Evolutionary conservation across 2,113 vertebrate species (phyloP), one percentile per base, ranked within the genome.

Genomic region (Ochotona princeps): DNA sequence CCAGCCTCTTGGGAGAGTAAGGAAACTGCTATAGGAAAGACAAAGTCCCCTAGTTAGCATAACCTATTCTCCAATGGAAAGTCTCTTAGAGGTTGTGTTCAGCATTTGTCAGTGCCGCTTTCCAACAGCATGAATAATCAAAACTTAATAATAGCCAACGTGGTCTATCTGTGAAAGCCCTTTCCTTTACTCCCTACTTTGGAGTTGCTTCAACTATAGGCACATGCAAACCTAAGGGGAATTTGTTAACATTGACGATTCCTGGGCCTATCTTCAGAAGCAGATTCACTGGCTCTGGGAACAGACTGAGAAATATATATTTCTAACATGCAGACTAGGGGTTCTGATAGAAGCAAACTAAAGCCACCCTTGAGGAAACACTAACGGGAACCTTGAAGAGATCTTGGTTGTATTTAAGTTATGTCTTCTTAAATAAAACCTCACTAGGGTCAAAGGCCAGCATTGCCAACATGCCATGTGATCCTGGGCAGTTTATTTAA

Each of bases 351-450:
- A 66, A 25, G 23, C 28, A 13, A 15, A 26, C 66, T 78, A 65
- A 30, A 90, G 51, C 4, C 30, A 60, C 47, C 67, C 49, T 75
- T 57, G 47, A 88, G 85, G 35, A 92, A 83, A 69, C 47, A 49
- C 14, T 63, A 32, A 65, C 7, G 44, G 25, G 18, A 78, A 60
- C 14, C 63, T 91, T 93, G 61, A 28, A 57, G 90, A 67, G 35
- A 65, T 65, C 70, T 90, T 38, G 76, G 44, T 69, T 73, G 28
- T 75, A 65, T 70, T 85, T 76, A 80, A 78, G 28, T 70, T 38
- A 18, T 65, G 21, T 35, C 32, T 18, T 87, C 88, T 44, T 32
- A 74, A 93, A 74, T 94, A 82, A 90, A 92, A 91, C 30, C 23
- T 23, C n/a, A 63, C 20, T 44, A 70, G 51, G 26, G 44, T 30